A percentile compares a stretch with the other conserved stretches of the same genome.
Evolutionary conservation across 1,140 invertebrate species (phyloP).

Genomic region (Stenopsyche tienmushanensis): DNA sequence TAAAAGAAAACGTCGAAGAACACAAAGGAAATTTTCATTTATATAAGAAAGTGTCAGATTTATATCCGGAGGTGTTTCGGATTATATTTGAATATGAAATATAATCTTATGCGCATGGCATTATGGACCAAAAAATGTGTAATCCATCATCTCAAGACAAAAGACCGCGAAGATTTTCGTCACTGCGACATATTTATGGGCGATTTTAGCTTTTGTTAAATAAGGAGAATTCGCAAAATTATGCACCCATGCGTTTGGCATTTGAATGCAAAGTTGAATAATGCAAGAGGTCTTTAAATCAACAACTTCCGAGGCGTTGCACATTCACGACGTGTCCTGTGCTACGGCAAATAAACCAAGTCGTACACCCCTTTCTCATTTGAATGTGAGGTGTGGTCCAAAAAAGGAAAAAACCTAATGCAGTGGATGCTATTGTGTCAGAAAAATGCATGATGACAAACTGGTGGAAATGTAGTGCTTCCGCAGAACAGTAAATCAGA

Average conservation of each 20-base stretch:
- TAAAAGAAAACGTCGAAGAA: too few relatives aligned
- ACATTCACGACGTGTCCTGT: slow-evolving; percentile 1
- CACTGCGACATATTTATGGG: neutral
- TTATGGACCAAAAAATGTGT: neutral
- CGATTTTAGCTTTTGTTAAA: neutral
- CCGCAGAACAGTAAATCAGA: neutral
- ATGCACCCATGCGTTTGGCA: slow-evolving; percentile 5
- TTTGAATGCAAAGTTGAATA: slow-evolving; percentile 17
- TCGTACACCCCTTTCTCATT: slow-evolving; percentile 19
- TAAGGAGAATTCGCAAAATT: slow-evolving; percentile 8
- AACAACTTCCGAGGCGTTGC: slow-evolving; percentile 28
- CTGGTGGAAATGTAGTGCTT: neutral
- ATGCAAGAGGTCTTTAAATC: slow-evolving; percentile 27
- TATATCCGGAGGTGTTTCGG: too few relatives aligned
- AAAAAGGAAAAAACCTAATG: neutral
- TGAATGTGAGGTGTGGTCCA: slow-evolving; percentile 19
- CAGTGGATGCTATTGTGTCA: neutral
- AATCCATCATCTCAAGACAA: neutral
- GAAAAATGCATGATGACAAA: too few relatives aligned
- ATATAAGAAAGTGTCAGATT: too few relatives aligned
- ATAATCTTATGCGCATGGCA: neutral
- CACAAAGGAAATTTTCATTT: too few relatives aligned
- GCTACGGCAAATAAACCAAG: neutral
- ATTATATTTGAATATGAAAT: neutral
- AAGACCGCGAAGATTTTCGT: neutral